phyloP scores from a whole-genome alignment of 1,140 invertebrate species.

The Drosophila ficusphila region DNA sequence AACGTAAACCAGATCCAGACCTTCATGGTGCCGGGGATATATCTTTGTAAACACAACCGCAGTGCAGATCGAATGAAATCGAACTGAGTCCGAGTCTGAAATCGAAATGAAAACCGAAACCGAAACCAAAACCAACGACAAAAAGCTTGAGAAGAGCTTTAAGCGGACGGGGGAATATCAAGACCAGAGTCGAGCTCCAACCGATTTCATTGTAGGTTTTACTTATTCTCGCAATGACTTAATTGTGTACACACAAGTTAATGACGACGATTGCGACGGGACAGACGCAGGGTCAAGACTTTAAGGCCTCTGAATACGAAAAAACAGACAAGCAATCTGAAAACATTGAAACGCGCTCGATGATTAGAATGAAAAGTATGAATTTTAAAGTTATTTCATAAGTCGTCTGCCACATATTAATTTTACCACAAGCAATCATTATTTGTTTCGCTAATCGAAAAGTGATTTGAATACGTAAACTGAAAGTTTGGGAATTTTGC shows the following conservation, averaged over 20 bases:
- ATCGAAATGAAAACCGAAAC: constrained; percentile 45
- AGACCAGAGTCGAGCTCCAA: constrained; percentile 5
- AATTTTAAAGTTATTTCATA: constrained; percentile 9
- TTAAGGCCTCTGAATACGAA: constrained; percentile 25
- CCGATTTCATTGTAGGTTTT: constrained; percentile 31
- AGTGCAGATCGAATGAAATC: constrained; percentile 65
- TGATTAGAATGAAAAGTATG: constrained; percentile 48
- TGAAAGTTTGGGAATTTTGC: too few species aligned
- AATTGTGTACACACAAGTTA: constrained; percentile 46
- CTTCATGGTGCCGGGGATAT: constrained; percentile 55
- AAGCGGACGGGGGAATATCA: not conserved
- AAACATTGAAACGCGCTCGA: constrained; percentile 39
- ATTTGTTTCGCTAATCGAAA: not conserved
- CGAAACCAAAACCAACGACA: constrained; percentile 22
- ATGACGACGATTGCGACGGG: constrained; percentile 23
- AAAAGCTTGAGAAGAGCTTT: constrained; percentile 57
- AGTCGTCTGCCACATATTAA: not conserved
- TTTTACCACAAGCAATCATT: not conserved
- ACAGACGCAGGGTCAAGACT: constrained; percentile 31
- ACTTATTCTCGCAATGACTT: constrained; percentile 46
- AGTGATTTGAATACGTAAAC: not conserved
- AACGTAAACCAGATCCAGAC: constrained; percentile 51
- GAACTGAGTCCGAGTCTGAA: constrained; percentile 57
- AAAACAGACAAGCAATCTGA: constrained; percentile 12
- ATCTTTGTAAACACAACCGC: constrained; percentile 54